Percentiles rank a stretch among this genome's conserved stretches.
Conservation (phyloP, 1,140 invertebrate species). For the Brachionus paranguensis region DNA sequence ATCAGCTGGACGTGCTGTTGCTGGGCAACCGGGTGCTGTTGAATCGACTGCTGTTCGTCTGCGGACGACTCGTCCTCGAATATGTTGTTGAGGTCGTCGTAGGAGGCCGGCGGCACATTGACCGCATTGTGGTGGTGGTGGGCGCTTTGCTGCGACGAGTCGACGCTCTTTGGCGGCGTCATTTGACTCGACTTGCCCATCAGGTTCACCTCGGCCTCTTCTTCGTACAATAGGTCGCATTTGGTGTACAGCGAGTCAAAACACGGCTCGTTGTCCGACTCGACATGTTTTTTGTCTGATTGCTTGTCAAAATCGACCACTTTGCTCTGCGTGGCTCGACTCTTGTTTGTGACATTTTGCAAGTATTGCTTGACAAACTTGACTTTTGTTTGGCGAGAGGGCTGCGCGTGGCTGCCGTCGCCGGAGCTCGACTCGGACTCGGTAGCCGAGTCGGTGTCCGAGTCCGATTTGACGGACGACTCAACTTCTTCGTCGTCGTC, state of each 20-base stretch:
- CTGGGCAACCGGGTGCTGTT: neutral
- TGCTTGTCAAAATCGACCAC: no score
- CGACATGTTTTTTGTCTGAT: neutral
- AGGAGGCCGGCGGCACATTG: neutral
- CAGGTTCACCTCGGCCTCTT: neutral
- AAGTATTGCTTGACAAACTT: neutral
- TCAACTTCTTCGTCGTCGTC: neutral
- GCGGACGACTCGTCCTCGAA: slow-evolving; percentile 33
- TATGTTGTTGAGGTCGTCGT: slow-evolving; percentile 35
- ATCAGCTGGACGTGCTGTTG: neutral
- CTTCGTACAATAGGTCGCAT: neutral
- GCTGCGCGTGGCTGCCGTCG: neutral
- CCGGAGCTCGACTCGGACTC: neutral
- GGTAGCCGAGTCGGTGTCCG: neutral
- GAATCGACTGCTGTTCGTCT: neutral
- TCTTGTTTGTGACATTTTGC: neutral
- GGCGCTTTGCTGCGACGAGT: neutral
- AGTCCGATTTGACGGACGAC: neutral
- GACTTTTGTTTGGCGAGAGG: neutral
- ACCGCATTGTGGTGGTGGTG: neutral
- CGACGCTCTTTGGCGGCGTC: slow-evolving; percentile 31
- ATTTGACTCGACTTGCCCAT: slow-evolving; percentile 1
- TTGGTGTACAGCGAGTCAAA: neutral
- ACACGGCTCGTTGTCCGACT: neutral
- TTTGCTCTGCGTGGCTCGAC: neutral